Evolutionary conservation across 2,797 vertebrate genomes (phyloP), one percentile per base, ranked within the genome.

Genomic region (Momotus momota): DNA sequence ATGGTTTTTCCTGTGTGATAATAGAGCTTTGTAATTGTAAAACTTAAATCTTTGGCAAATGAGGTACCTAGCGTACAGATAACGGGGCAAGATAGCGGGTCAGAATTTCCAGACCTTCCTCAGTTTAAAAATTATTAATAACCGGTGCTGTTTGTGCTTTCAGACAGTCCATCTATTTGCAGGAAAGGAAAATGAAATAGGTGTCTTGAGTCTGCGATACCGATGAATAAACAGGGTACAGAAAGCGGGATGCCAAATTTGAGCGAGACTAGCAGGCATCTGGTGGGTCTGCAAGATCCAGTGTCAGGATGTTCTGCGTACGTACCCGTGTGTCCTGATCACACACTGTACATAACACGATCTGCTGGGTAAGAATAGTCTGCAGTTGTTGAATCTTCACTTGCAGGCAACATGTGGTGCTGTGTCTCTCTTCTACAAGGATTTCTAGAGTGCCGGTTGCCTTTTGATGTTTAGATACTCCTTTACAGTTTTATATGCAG

Each of bases 281-380:
- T 48, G 0, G 1, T 45, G 80, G 82, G 18, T 83, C 93, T 81
- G 71, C 6, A 2, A 87, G 87, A 46, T 72, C 40, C 85, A 91
- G 78, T 79, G 81, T 85, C 90, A 46, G 65, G 88, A 78, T 94
- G 86, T 96, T 94, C 82, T n/a, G 51, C 86, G 51, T 51, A 1
- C 8, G 41, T 65, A 7, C 81, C 49, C 15, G 7, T 69, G 18
- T 52, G 91, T 91, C 85, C 77, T n/a, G 58, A 77, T 94, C 87
- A 64, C 87, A 15, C 86, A 35, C 72, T 10, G 69, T 86, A 21
- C 88, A 84, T 75, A 91, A 86, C 93, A 49, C 4, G 78, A 93
- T 93, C 85, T 92, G 72, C 75, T 35, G 81, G 89, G 90, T 64
- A 95, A 94, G 93, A 95, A 88, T 96, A 88, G 91, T 77, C 90